Evolutionary conservation across 2,113 vertebrate genomes (phyloP).

Genomic region (Lanius ludovicianus): DNA sequence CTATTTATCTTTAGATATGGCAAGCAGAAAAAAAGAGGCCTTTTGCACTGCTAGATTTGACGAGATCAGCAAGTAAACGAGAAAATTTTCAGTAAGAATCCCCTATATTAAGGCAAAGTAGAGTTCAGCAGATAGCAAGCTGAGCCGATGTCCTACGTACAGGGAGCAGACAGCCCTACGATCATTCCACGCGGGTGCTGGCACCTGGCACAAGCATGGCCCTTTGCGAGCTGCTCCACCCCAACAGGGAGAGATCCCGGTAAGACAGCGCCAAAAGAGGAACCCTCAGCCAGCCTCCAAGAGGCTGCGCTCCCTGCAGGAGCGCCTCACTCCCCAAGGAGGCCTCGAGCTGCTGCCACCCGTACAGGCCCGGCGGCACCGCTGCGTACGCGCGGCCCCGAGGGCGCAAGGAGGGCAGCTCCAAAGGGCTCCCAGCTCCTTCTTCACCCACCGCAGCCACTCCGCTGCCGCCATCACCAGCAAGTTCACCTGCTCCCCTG

Average conservation of each 20-base stretch:
- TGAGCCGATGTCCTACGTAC: fast-evolving
- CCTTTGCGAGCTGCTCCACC: background rate
- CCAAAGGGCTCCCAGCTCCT: background rate
- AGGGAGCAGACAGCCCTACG: background rate
- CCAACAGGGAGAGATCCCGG: too few relatives aligned
- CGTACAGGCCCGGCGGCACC: fast-evolving
- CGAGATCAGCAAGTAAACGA: background rate
- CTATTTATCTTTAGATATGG: background rate
- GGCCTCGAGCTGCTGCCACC: fast-evolving
- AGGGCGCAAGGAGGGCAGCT: fast-evolving
- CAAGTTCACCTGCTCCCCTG: background rate
- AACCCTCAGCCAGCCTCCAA: background rate
- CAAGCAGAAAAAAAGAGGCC: background rate
- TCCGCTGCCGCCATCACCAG: background rate
- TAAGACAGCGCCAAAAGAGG: fast-evolving
- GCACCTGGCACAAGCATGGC: background rate
- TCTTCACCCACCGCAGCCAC: background rate
- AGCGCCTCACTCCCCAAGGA: background rate
- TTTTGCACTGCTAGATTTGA: background rate
- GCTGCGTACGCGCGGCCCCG: fast-evolving
- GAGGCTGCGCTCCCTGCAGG: fast-evolving
- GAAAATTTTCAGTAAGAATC: background rate
- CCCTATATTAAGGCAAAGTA: fast-evolving
- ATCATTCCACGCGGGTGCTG: background rate
- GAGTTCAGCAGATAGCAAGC: fast-evolving